These are phyloP conservation scores for Salvelinus namaycush DNA, from an alignment of 2,113 vertebrate genomes.

Conservation along the genomic window DNA sequence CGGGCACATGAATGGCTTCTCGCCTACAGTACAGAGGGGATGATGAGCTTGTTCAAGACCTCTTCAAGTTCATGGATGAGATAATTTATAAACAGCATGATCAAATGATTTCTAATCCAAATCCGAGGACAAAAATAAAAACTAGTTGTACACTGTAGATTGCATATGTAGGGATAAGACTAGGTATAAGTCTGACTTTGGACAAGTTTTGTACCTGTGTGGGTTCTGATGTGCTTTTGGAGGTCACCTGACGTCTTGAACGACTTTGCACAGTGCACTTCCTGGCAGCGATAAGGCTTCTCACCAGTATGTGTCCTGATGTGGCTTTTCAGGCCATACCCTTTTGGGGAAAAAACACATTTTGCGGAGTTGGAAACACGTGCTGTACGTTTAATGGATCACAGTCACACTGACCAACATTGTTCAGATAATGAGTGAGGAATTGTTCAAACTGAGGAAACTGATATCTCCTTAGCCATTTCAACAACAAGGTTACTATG, in stretches of 20 bases:
- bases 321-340: conserved; percentile 94
- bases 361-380: too few species aligned
- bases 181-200: too few species aligned
- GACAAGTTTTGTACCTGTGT: conserved; percentile 81
- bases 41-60: not conserved
- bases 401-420: not conserved
- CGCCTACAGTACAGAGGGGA: conserved; percentile 73
- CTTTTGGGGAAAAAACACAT: conserved; percentile 57
- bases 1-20: conserved; percentile 97
- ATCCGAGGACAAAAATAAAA: not conserved
- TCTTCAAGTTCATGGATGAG: too few species aligned
- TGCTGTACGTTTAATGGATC: too few species aligned
- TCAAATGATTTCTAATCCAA: not conserved
- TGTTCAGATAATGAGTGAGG: not conserved
- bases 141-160: too few species aligned
- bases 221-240: conserved; percentile 95
- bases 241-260: conserved; percentile 98
- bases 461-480: not conserved
- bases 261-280: conserved; percentile 93
- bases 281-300: conserved; percentile 95
- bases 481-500: not conserved
- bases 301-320: conserved; percentile 96
- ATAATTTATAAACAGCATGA: not conserved
- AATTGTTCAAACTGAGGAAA: not conserved
- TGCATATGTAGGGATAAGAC: too few species aligned